Evolutionary conservation across 2,888 invertebrate genomes (phyloP).

Genomic region (Gymnocheta viridis): DNA sequence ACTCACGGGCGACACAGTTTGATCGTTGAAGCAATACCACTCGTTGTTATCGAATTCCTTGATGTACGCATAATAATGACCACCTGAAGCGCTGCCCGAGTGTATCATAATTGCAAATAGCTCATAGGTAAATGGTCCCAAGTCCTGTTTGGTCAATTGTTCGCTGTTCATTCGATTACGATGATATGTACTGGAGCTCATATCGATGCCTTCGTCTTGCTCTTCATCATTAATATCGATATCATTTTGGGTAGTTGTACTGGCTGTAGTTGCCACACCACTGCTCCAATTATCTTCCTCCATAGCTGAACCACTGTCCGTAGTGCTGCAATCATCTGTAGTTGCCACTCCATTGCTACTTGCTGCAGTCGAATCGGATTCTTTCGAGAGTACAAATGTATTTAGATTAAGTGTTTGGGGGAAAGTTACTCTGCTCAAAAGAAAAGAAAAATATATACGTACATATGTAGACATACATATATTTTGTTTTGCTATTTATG

Average conservation of each 20-base stretch:
- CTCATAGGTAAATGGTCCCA: conserved; percentile 91
- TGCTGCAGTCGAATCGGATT: conserved; percentile 61
- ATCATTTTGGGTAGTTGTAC: conserved; percentile 80
- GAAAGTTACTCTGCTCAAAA: conserved; percentile 87
- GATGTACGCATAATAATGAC: conserved; percentile 95
- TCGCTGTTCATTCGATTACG: conserved; percentile 71
- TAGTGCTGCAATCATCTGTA: conserved; percentile 86
- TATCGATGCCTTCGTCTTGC: conserved; percentile 87
- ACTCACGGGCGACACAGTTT: conserved; percentile 88
- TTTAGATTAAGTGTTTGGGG: conserved; percentile 91
- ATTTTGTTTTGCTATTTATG: background rate
- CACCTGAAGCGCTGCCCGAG: conserved; percentile 94
- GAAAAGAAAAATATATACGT: conserved; percentile 43
- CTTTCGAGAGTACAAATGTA: conserved; percentile 84
- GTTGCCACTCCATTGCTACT: conserved; percentile 78
- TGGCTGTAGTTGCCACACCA: conserved; percentile 81
- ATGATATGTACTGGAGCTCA: conserved; percentile 82
- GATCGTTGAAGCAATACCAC: conserved; percentile 96
- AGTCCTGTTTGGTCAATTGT: conserved; percentile 77
- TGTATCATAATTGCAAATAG: conserved; percentile 96
- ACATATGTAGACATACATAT: too few relatives aligned
- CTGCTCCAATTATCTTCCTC: conserved; percentile 85
- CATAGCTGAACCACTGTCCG: conserved; percentile 87
- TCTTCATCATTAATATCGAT: conserved; percentile 84
- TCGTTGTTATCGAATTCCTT: conserved; percentile 89